phyloP scores from a whole-genome alignment of 2,113 vertebrate genomes.

The Aix galericulata region DNA sequence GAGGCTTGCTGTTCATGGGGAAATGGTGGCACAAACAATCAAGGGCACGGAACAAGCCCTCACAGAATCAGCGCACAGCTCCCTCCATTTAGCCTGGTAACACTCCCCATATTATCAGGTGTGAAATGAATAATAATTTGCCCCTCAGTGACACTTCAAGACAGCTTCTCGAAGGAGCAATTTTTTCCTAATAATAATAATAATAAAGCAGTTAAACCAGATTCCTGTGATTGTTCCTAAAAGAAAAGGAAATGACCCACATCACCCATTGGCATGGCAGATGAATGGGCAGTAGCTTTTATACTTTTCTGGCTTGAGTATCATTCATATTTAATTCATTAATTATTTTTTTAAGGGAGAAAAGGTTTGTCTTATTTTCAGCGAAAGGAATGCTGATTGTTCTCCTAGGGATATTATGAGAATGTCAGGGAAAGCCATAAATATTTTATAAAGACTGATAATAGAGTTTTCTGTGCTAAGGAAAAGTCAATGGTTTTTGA shows the following conservation, averaged over 20 bases:
- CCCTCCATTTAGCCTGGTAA: not conserved
- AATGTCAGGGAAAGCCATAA: slow-evolving; percentile 50
- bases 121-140: not conserved
- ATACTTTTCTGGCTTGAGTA: not conserved
- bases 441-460: slow-evolving; percentile 64
- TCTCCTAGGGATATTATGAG: slow-evolving; percentile 53
- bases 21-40: not conserved
- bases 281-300: not conserved
- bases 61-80: not conserved
- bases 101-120: not conserved
- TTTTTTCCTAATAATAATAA: not conserved
- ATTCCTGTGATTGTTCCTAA: not conserved
- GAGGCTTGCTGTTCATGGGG: not conserved
- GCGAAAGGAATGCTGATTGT: slow-evolving; percentile 41
- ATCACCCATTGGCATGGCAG: not conserved
- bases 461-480: slow-evolving; percentile 56
- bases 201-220: not conserved
- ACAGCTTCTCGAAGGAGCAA: not conserved
- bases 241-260: not conserved
- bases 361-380: slow-evolving; percentile 45
- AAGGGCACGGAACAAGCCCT: not conserved
- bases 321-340: not conserved
- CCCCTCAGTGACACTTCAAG: not conserved
- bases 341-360: slow-evolving; percentile 34
- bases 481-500: slow-evolving; percentile 49